Evolutionary conservation across 1,140 invertebrate genomes (phyloP), one percentile per base, ranked within the genome.

Genomic region (Drosophila ercepeae): DNA sequence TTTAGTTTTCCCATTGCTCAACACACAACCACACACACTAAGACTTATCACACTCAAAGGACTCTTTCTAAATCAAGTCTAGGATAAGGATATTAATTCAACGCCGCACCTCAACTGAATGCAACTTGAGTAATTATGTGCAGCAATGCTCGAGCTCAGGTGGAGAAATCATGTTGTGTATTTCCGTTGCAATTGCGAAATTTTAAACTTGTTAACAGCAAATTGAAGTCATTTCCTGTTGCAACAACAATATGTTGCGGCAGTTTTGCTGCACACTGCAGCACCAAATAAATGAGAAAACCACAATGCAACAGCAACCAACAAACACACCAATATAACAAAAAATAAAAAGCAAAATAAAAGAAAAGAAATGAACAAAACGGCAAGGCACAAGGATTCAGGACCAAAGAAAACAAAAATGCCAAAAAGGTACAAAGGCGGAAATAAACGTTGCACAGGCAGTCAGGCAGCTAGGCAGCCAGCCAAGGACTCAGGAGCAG

Each of bases 191-290:
- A 88, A 86, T 88, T 86, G 75, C 77, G 77, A 86, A 86, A 86
- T 88, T 86, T 88, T 86, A 86, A 84, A 88, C 81, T 84, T 84
- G 81, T 84, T 84, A 84, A 84, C 81, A 84, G 82, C 81, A 84
- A 88, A 88, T 88, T 88, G 82, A 88, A 88, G 82, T 78, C 82
- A 88, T 88, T 88, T 88, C 82, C 82, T 75, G 82, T 63, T 72
- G 60, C 76, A 84, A 59, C 72, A 74, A 59, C 60, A 84, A 76
- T 84, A 75, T 72, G 75, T 72, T 75, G 60, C 65, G 58, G 67
- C 64, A 13, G 29, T 44, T 39, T 68, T 75, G 53, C 44, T 60
- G 72, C 55, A 45, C 25, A 45, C 48, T 54, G 69, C 39, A 58
- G 58, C 60, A 61, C 52, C 68, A 86, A 88, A 86, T 88, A 86